These are phyloP conservation scores for Glossophaga mutica DNA, from an alignment of 2,797 vertebrate species.

Conservation along the genomic window DNA sequence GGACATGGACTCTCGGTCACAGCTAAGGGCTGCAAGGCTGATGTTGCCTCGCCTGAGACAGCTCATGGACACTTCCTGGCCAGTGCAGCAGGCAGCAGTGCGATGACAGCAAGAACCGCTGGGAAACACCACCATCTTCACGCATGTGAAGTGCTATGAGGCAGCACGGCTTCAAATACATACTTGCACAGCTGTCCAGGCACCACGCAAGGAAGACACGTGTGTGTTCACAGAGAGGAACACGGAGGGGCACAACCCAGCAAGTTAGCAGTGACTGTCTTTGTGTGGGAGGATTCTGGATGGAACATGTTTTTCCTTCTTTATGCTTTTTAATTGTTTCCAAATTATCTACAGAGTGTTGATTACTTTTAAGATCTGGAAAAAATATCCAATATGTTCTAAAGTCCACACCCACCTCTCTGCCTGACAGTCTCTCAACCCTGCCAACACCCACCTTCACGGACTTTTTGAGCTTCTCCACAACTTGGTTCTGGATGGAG, in stretches of 20 bases:
- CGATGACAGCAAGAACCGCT: neutral
- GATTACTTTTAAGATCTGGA: neutral
- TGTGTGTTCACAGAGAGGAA: neutral
- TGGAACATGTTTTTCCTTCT: neutral
- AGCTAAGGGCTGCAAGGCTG: too few relatives aligned
- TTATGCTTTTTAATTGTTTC: neutral
- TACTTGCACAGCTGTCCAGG: accelerated
- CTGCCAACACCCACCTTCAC: conserved; percentile 85
- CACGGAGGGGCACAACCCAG: accelerated
- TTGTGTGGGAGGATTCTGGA: neutral
- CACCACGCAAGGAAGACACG: accelerated
- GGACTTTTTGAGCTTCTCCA: conserved; percentile 88
- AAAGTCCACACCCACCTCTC: neutral
- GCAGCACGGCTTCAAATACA: neutral
- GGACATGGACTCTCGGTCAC: accelerated
- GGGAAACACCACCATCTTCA: neutral
- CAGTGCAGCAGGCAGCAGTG: accelerated
- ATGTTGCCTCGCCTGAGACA: neutral
- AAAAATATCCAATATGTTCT: neutral
- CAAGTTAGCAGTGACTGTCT: neutral
- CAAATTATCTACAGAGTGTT: neutral
- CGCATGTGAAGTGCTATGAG: accelerated
- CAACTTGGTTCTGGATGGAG: conserved; percentile 86
- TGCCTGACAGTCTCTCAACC: accelerated
- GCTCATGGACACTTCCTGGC: neutral